A percentile compares a stretch with the other conserved stretches of the same genome.
These are phyloP conservation scores for Papilio xuthus DNA, from an alignment of 1,140 invertebrate species.

Conservation along the genomic window DNA sequence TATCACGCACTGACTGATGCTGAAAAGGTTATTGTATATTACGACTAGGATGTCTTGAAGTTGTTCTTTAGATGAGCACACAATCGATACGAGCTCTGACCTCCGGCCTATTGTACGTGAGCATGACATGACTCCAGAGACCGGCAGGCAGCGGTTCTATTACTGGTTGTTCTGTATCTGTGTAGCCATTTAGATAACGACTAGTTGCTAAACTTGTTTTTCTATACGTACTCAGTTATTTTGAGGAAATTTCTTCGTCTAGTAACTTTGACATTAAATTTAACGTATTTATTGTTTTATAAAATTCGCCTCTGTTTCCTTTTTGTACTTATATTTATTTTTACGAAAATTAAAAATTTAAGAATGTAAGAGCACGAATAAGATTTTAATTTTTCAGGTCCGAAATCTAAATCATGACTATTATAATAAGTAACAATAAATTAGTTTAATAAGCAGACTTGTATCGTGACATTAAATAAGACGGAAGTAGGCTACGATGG, in stretches of 20 bases:
- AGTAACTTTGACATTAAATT: not conserved
- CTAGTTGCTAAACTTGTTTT: not conserved
- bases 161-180: not conserved
- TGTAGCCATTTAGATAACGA: not conserved
- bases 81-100: conserved; percentile 25
- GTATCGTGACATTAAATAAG: conserved; percentile 9
- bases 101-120: conserved; percentile 8
- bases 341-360: no score
- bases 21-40: conserved; percentile 15
- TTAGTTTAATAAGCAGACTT: not conserved
- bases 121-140: conserved; percentile 7
- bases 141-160: not conserved
- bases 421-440: conserved; percentile 1
- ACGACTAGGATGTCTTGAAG: conserved; percentile 23
- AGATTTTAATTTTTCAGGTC: not conserved
- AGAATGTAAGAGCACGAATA: no score
- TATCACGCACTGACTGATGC: not conserved
- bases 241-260: not conserved
- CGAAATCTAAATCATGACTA: not conserved
- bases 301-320: not conserved
- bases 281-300: not conserved
- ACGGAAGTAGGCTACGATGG: conserved; percentile 21
- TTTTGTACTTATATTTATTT: no score
- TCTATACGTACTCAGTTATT: not conserved
- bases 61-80: not conserved